A percentile compares a stretch with the other conserved stretches of the same genome.
Conservation (phyloP, 2,888 invertebrate genomes). For the Epirrhoe tristata region DNA sequence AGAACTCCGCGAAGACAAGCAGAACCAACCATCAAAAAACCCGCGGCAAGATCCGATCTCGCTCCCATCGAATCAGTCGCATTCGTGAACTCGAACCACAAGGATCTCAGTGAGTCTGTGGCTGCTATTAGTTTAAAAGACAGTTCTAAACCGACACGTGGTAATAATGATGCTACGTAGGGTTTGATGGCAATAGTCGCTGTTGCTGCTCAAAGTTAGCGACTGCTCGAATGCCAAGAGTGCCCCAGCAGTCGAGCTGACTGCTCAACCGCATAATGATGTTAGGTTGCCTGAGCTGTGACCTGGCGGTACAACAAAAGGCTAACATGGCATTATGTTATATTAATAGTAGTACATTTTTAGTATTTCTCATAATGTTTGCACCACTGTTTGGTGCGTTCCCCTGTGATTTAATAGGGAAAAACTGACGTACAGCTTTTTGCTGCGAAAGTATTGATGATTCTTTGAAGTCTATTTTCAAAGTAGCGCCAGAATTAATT, state of each 20-base stretch:
- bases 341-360: too few species aligned
- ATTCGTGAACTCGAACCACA: constrained; percentile 26
- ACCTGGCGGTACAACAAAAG: not conserved
- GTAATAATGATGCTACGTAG: constrained; percentile 3
- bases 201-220: not conserved
- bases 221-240: not conserved
- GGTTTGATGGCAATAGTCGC: not conserved
- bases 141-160: constrained; percentile 1
- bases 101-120: constrained; percentile 18
- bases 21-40: not conserved
- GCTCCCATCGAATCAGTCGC: constrained; percentile 13
- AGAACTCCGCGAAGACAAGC: constrained; percentile 3
- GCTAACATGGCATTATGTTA: too few species aligned
- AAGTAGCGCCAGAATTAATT: not conserved
- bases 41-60: not conserved
- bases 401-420: not conserved
- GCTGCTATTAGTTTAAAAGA: constrained; percentile 11
- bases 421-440: not conserved
- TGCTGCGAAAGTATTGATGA: not conserved
- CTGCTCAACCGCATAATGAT: not conserved
- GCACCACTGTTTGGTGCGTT: not conserved
- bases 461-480: not conserved
- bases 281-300: too few species aligned
- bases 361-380: too few species aligned
- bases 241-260: not conserved